Base-by-base conservation (phyloP, 2,888 invertebrate species). In the Habroteleia sp. region DNA sequence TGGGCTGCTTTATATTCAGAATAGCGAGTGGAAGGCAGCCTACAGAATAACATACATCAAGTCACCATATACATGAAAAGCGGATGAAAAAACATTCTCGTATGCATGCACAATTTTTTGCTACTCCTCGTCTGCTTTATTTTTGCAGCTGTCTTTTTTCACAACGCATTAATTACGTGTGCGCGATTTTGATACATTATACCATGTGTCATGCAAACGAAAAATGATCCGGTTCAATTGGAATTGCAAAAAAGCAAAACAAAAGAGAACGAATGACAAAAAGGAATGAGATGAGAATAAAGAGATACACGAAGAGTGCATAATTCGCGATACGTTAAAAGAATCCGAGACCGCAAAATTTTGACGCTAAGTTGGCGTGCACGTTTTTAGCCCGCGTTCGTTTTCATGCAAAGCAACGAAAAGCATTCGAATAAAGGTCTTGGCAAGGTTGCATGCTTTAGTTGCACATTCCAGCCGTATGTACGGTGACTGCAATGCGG, bases 1-100 rank as follows among this genome's bases (percentile, higher is more conserved):
- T 63, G 71, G 73, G 73, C 81, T 82, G 82, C 80, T 82, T 83
- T 83, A 81, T 82, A 83, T 82, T 82, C 83, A 79, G 79, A 79
- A 80, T 81, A 78, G 79, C 78, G 77, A 82, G 78, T 79, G 66
- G 66, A 74, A 72, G 76, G 73, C 74, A 74, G 76, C 74, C 76
- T 52, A 56, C 68, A 46, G 60, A 73, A 74, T 74, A 76, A 76
- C 71, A 71, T 74, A 69, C 69, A 71, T 66, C 65, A 69, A 71
- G 48, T 69, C 76, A 48, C 66, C 66, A 66, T 68, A 73, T 68
- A 71, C 73, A 76, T 56, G 76, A 66, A 76, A 73, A 71, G 56
- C 73, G 73, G 71, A 71, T 60, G 65, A 76, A 73, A 71, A 76
- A 76, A 74, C 65, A 76, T 72, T 62, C 76, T 76, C 62, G 72